phyloP scores from a whole-genome alignment of 2,113 vertebrate species.

The Crotophaga sulcirostris region DNA sequence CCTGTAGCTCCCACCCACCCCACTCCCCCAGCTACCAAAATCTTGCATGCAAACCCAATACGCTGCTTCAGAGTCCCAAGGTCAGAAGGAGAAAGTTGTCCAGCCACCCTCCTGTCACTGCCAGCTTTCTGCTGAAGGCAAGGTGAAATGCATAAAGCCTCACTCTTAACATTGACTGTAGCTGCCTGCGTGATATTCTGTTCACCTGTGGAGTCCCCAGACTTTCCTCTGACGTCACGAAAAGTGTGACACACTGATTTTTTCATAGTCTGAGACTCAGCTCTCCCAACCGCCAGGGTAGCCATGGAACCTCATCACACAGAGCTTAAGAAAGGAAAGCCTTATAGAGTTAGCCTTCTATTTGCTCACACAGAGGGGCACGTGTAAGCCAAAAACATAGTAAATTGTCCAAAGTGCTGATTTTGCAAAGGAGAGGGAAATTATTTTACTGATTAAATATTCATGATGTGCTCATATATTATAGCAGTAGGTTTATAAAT shows the following conservation, averaged over 20 bases:
- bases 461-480: accelerated
- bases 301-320: not conserved
- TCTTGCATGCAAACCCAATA: no score
- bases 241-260: not conserved
- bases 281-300: not conserved
- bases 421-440: not conserved
- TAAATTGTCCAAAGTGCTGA: not conserved
- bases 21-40: no score
- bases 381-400: not conserved
- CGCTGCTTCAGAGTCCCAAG: not conserved
- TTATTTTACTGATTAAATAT: not conserved
- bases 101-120: not conserved
- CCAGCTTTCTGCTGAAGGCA: not conserved
- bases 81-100: not conserved
- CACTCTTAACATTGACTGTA: not conserved
- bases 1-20: no score
- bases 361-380: not conserved
- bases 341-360: not conserved
- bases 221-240: not conserved
- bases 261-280: not conserved
- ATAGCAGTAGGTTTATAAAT: not conserved
- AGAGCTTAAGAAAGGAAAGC: not conserved
- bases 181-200: not conserved
- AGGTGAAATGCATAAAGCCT: not conserved
- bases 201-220: not conserved